Evolutionary conservation across 2,888 invertebrate genomes (phyloP), one percentile per base, ranked within the genome.

Genomic region (Stegophylla sp.): DNA sequence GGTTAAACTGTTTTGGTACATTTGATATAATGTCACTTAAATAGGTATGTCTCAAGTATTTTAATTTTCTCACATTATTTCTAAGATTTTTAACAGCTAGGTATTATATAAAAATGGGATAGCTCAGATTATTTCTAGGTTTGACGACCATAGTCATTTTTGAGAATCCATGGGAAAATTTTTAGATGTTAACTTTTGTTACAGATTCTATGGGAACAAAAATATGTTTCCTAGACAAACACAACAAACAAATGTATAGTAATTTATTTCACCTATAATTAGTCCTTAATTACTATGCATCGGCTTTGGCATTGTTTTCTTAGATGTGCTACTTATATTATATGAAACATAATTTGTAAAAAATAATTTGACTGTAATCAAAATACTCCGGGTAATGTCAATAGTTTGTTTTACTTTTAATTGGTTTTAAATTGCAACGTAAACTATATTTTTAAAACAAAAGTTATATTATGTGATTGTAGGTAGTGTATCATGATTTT

Each of bases 201-300:
- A 75, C 53, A 66, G 64, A 76, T 76, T 76, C 66, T 76, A 41
- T 76, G 75, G 75, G 75, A 76, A 76, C 63, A 76, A 76, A 76
- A 76, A 53, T 53, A 64, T 1, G 13, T 75, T 53, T 64, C 64
- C 75, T 76, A 66, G 41, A 43, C 74, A n/a, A 23, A 59, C 48
- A 74, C 48, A 74, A 74, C 23, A 53, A 53, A 66, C 51, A 41
- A 43, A 66, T 53, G 43, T 20, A 34, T 75, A 51, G 63, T 75
- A 75, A 75, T 75, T 75, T 75, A 51, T 64, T 75, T 34, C 10
- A 41, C 15, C 41, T 76, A 53, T 66, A 76, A 76, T 76, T 66
- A 76, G 51, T 43, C 43, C 41, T 76, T 76, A 76, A 76, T 76
- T 76, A 76, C 66, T 51, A 64, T 63, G 5, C 7, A 4, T 63